Evolutionary conservation across 2,888 invertebrate species (phyloP).

Genomic region (Apodemia mormo): DNA sequence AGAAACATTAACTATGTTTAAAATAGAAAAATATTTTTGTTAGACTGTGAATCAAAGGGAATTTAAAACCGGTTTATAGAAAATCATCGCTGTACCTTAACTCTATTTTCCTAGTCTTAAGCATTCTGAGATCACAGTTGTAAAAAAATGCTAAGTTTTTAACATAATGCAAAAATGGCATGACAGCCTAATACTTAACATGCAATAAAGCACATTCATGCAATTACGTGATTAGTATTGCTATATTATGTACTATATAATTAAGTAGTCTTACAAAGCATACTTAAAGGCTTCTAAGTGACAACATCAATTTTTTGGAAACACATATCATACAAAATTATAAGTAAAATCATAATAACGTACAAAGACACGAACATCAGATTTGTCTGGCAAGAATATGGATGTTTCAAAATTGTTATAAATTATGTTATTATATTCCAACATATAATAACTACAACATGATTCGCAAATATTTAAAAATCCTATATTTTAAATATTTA

Average conservation of each 20-base stretch:
- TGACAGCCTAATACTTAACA: conserved; percentile 2
- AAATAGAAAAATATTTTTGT: background rate
- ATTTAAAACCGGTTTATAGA: background rate
- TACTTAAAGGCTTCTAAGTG: background rate
- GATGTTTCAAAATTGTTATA: no score
- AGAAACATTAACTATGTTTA: no score
- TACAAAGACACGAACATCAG: no score
- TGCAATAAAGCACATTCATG: conserved; percentile 12
- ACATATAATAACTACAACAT: no score
- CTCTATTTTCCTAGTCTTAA: background rate
- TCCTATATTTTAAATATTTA: no score
- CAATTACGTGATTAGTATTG: background rate
- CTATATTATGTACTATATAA: background rate
- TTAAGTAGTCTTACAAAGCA: background rate
- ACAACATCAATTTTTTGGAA: no score
- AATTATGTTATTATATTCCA: no score
- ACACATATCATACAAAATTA: no score
- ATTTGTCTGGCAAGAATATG: no score
- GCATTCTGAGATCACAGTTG: background rate
- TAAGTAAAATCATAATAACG: no score
- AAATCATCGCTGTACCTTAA: background rate
- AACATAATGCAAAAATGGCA: conserved; percentile 10
- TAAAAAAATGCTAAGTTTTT: background rate
- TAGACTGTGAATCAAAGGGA: background rate
- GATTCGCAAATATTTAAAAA: no score